A percentile compares a stretch with the other conserved stretches of the same genome.
Evolutionary conservation across 2,113 vertebrate species (phyloP).

Genomic region (Mustelus asterias): DNA sequence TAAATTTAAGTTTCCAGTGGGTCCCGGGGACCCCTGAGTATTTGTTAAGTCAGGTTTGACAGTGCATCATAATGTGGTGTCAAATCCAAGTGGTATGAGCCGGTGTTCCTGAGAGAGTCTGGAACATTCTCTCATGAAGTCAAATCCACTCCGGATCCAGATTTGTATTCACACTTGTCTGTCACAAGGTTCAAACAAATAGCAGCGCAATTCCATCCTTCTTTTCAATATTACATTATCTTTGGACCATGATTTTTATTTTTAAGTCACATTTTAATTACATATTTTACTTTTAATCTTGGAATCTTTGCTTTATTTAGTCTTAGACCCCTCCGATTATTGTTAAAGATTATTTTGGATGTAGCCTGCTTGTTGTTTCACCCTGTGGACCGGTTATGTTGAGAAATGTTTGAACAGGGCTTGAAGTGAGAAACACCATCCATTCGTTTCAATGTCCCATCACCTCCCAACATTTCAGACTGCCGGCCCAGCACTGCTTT

Average conservation of each 20-base stretch:
- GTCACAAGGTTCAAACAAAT: background rate
- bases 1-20: background rate
- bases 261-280: background rate
- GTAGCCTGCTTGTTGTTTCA: background rate
- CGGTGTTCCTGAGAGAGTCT: background rate
- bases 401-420: background rate
- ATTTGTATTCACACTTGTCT: background rate
- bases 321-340: background rate
- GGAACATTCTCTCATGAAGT: background rate
- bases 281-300: background rate
- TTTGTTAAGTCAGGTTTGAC: background rate
- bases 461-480: background rate
- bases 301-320: background rate
- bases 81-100: background rate
- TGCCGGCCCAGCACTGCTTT: background rate
- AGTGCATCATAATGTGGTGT: background rate
- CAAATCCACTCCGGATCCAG: background rate
- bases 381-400: background rate
- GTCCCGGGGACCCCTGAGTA: background rate
- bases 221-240: background rate
- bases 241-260: background rate
- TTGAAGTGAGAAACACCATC: background rate
- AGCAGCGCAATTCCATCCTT: background rate
- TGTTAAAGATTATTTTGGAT: background rate
- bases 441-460: background rate